Conservation (phyloP, 1,140 invertebrate genomes). For the Aphis gossypii region DNA sequence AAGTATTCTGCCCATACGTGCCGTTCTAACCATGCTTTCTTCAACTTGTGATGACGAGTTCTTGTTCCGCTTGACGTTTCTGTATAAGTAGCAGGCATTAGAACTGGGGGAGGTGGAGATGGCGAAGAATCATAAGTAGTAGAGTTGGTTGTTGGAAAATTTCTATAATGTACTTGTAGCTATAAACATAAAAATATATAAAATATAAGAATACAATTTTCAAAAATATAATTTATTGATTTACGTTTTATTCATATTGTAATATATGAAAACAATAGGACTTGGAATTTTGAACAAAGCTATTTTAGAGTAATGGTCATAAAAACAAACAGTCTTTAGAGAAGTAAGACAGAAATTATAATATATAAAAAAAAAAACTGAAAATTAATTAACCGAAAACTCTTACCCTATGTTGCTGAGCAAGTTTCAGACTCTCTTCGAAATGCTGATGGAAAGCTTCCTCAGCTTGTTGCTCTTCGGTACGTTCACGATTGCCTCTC, state of each 20-base stretch:
- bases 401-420: slow-evolving; percentile 78
- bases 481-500: slow-evolving; percentile 69
- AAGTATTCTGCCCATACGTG: slow-evolving; percentile 66
- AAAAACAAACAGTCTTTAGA: background rate
- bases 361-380: background rate
- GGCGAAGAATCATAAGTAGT: background rate
- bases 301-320: background rate
- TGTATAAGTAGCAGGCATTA: slow-evolving; percentile 62
- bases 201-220: too few species aligned
- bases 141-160: background rate
- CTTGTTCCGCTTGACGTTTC: slow-evolving; percentile 60
- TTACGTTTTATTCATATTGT: too few species aligned
- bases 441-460: slow-evolving; percentile 87
- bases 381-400: background rate
- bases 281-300: background rate
- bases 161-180: too few species aligned
- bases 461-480: slow-evolving; percentile 74
- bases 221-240: too few species aligned
- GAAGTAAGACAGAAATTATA: background rate
- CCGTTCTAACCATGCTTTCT: slow-evolving; percentile 89
- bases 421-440: slow-evolving; percentile 82
- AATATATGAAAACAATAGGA: too few species aligned
- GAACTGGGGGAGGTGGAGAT: slow-evolving; percentile 61
- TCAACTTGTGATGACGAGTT: slow-evolving; percentile 70
- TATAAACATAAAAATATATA: too few species aligned